Percentiles rank a stretch among this genome's conserved stretches.
These are phyloP conservation scores for Drosophila tani DNA, from an alignment of 1,140 invertebrate species.

Conservation along the genomic window DNA sequence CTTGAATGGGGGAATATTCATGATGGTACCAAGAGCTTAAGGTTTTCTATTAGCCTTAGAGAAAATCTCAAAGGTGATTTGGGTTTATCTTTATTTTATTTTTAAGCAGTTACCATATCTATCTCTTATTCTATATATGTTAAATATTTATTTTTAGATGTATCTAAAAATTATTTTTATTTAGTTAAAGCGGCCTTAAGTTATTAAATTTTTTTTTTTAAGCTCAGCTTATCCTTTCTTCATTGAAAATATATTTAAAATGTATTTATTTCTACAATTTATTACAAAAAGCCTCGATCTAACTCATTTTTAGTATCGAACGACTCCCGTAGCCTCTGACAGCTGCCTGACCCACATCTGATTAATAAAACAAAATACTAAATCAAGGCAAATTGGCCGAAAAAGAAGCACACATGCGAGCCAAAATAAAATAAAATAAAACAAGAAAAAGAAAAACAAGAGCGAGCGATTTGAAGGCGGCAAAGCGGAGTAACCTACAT, in stretches of 20 bases:
- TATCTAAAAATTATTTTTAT: too few relatives aligned
- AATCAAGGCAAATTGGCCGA: conserved; percentile 46
- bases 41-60: background rate
- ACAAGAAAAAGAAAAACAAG: conserved; percentile 32
- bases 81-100: too few relatives aligned
- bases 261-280: background rate
- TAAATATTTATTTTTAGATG: too few relatives aligned
- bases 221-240: too few relatives aligned
- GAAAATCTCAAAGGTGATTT: background rate
- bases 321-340: background rate
- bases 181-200: too few relatives aligned
- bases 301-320: background rate
- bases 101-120: too few relatives aligned
- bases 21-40: too few relatives aligned
- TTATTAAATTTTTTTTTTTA: too few relatives aligned
- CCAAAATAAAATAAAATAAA: conserved; percentile 9
- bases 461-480: conserved; percentile 38
- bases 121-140: too few relatives aligned
- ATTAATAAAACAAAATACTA: conserved; percentile 40
- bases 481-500: conserved; percentile 71
- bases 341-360: conserved; percentile 45
- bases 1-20: background rate
- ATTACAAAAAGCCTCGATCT: background rate
- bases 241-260: background rate
- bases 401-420: conserved; percentile 27